Percentiles rank a stretch among this genome's conserved stretches.
Conservation (phyloP, 2,797 vertebrate species). For the Okamejei kenojei region DNA sequence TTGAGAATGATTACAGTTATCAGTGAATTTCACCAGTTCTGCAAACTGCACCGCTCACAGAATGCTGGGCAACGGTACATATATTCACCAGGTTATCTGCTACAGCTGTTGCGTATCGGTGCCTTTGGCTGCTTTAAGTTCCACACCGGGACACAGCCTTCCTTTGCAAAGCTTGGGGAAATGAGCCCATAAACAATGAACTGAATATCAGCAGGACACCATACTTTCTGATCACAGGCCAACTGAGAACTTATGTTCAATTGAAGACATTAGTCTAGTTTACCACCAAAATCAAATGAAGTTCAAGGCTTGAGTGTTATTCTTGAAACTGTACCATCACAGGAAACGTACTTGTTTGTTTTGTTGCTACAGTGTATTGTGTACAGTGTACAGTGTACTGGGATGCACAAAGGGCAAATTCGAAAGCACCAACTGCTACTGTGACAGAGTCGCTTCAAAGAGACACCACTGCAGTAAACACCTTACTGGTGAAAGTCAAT, state of each 20-base stretch:
- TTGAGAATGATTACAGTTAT: slow-evolving; percentile 6
- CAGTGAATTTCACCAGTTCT: slow-evolving; percentile 17
- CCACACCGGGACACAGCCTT: background rate
- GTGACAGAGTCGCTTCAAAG: background rate
- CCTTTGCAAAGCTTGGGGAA: background rate
- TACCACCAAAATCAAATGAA: background rate
- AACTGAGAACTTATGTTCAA: background rate
- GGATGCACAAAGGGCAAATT: background rate
- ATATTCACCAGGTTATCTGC: background rate
- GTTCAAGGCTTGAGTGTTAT: background rate
- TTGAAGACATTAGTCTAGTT: background rate
- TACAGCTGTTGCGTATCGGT: background rate
- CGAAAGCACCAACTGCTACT: background rate
- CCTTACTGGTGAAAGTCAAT: too few species aligned
- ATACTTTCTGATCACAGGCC: background rate
- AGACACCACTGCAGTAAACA: background rate
- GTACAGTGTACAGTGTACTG: background rate
- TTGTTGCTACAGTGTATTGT: background rate
- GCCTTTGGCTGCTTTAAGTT: background rate
- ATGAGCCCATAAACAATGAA: background rate
- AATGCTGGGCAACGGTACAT: background rate
- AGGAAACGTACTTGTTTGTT: background rate
- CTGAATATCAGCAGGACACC: background rate
- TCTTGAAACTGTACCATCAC: background rate
- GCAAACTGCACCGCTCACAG: background rate